Conservation (phyloP, 2,113 vertebrate species). For the Eulemur macaco region DNA sequence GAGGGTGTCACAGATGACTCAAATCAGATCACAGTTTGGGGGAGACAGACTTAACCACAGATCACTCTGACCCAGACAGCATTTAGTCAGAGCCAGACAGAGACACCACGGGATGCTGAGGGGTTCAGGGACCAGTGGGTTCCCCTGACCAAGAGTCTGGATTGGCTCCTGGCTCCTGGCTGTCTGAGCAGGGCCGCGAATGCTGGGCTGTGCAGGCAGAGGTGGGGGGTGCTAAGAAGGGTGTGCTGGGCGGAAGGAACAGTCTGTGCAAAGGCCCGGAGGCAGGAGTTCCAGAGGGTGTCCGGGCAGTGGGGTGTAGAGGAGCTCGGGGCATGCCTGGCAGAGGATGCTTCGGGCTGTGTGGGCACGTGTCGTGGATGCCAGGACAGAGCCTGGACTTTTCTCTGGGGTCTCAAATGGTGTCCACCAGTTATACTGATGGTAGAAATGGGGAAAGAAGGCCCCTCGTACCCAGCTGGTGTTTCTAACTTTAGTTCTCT, state of each 20-base stretch:
- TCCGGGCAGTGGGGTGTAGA: no score
- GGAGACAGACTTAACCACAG: background rate
- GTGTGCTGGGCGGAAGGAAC: background rate
- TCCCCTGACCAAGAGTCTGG: background rate
- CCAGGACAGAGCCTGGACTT: background rate
- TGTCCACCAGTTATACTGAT: background rate
- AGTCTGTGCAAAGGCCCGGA: background rate
- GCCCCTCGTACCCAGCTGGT: background rate
- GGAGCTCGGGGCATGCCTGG: background rate
- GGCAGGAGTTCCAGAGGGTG: background rate
- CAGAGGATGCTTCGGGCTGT: background rate
- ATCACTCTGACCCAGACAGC: conserved; percentile 23
- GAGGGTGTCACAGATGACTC: conserved; percentile 31
- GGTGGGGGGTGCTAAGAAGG: background rate
- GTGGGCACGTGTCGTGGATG: background rate
- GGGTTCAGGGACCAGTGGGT: background rate
- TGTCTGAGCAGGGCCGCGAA: background rate
- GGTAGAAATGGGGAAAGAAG: background rate
- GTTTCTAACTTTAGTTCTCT: background rate
- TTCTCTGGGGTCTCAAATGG: background rate
- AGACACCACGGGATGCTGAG: background rate
- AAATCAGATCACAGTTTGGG: background rate
- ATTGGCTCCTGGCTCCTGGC: background rate
- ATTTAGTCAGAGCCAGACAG: conserved; percentile 49
- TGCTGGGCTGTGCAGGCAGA: background rate